Evolutionary conservation across 2,113 vertebrate species (phyloP), one percentile per base, ranked within the genome.

Genomic region (Salvelinus namaycush): DNA sequence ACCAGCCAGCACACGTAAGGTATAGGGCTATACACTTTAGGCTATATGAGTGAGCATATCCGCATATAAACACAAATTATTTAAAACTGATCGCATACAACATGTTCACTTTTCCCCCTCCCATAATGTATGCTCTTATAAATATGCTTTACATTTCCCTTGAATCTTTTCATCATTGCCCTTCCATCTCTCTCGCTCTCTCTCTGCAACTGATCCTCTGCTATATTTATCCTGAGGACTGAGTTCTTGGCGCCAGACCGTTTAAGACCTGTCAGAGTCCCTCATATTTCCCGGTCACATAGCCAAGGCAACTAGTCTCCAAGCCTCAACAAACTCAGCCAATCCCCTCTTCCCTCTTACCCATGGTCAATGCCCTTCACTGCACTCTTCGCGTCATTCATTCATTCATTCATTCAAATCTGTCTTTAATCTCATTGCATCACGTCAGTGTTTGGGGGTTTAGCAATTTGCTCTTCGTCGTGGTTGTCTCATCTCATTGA

Each of bases 221-320:
- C 90, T 92, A 91, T 92, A 92, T 94, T 93, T 93, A 93, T 89
- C 87, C 77, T 16, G 84, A 79, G 90, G 90, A 91, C 90, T 86
- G 77, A 82, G 88, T 83, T 87, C 87, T 83, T 90, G 93, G 93
- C 93, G 93, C 93, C 93, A 94, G 92, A 87, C 91, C 88, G 90
- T 91, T 93, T 91, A 92, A 91, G 91, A 92, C 89, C 92, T 93
- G 92, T 93, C 93, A 93, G 89, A 93, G 89, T 90, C 88, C 89
- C 89, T 93, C 93, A 93, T 93, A 93, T 92, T 92, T 87, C 89
- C 90, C 86, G 85, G 89, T 93, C 91, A 92, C 90, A 90, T 87
- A 90, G 24, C 73, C 68, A 13, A 11, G 12, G 27, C 48, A 4
- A 29, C 76, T 62, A 91, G n/a, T 31, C 89, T 84, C 89, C 88